Evolutionary conservation across 2,797 vertebrate species (phyloP).

Genomic region (Tiaroga cobitis): DNA sequence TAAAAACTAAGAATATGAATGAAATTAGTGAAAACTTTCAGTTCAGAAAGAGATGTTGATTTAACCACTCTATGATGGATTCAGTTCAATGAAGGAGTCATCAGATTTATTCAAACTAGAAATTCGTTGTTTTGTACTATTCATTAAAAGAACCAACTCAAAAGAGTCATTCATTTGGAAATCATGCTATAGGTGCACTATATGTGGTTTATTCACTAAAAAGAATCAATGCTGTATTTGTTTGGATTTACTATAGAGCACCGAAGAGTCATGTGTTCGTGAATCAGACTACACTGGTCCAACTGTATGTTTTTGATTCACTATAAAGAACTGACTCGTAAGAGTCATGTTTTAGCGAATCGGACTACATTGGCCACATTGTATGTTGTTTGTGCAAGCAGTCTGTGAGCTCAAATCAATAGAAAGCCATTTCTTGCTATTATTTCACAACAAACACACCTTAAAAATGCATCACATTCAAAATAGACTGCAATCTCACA

Average conservation of each 20-base stretch:
- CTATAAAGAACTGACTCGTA: not conserved
- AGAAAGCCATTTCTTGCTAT: not conserved
- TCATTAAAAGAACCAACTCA: not conserved
- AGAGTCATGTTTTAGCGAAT: not conserved
- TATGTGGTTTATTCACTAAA: not conserved
- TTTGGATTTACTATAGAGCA: not conserved
- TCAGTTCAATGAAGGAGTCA: not conserved
- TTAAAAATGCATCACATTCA: not conserved
- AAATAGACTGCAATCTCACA: not conserved
- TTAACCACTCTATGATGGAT: not conserved
- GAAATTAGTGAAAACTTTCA: not conserved
- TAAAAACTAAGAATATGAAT: too few species aligned
- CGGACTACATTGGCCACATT: not conserved
- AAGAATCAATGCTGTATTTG: not conserved
- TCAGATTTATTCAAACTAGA: not conserved
- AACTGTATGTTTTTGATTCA: not conserved
- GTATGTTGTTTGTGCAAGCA: not conserved
- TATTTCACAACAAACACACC: not conserved
- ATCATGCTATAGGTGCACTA: not conserved
- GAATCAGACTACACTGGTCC: not conserved
- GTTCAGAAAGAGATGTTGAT: not conserved
- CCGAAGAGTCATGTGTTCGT: not conserved
- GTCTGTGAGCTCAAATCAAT: not conserved
- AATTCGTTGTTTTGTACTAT: not conserved
- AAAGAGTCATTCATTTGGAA: not conserved